These are phyloP conservation scores for Moxostoma hubbsi DNA, from an alignment of 2,797 vertebrate species.

Conservation along the genomic window DNA sequence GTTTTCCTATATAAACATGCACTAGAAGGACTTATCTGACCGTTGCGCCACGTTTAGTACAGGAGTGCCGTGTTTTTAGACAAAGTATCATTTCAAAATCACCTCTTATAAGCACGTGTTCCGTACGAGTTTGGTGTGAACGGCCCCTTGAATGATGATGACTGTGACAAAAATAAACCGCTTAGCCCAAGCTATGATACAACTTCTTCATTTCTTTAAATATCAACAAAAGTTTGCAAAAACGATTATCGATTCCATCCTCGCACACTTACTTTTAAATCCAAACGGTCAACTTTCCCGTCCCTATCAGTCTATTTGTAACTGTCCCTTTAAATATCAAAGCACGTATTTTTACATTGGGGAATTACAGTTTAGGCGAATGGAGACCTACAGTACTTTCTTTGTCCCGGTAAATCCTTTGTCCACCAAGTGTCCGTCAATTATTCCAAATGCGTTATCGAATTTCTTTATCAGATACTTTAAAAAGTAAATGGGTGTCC, in stretches of 20 bases:
- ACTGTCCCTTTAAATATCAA: slow-evolving; percentile 63
- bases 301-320: slow-evolving; percentile 57
- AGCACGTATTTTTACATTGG: slow-evolving; percentile 66
- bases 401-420: slow-evolving; percentile 61
- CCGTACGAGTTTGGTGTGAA: too few relatives aligned
- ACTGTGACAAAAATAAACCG: too few relatives aligned
- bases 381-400: slow-evolving; percentile 36
- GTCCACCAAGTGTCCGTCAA: slow-evolving; percentile 65
- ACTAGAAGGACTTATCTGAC: too few relatives aligned
- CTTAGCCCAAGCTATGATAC: too few relatives aligned
- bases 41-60: too few relatives aligned
- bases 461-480: slow-evolving; percentile 3
- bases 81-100: too few relatives aligned
- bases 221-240: too few relatives aligned
- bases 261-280: slow-evolving; percentile 74
- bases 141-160: too few relatives aligned
- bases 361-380: slow-evolving; percentile 41
- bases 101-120: too few relatives aligned
- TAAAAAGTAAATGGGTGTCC: background rate
- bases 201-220: too few relatives aligned
- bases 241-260: background rate
- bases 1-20: too few relatives aligned
- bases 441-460: slow-evolving; percentile 46
- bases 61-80: too few relatives aligned
- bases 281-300: slow-evolving; percentile 39